Evolutionary conservation across 35 echinoderm and acorn worm species (phyloP).

Genomic region (Anneissia japonica): DNA sequence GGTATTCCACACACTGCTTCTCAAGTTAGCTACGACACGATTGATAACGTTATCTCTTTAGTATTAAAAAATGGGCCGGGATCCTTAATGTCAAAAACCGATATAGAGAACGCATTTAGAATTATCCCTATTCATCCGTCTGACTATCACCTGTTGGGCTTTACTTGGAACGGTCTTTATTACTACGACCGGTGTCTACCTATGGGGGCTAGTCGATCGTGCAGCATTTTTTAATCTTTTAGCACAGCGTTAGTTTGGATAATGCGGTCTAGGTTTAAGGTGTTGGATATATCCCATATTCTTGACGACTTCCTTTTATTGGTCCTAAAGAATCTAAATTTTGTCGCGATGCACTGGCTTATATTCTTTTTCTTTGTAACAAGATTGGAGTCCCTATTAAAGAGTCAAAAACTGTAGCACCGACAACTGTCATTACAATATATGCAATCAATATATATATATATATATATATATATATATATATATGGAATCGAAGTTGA

Average conservation of each 20-base stretch:
- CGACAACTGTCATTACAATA: neutral
- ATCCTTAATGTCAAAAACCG: slow-evolving; percentile 20
- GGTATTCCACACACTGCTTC: neutral
- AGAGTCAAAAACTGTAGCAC: neutral
- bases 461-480: too few relatives aligned
- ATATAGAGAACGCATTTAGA: slow-evolving; percentile 42
- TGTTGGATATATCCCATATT: neutral
- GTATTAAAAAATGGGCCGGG: neutral
- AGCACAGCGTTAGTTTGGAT: slow-evolving; percentile 3
- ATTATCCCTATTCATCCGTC: slow-evolving; percentile 19
- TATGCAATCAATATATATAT: too few relatives aligned
- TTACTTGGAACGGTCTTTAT: neutral
- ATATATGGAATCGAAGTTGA: too few relatives aligned
- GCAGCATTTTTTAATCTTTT: slow-evolving; percentile 18
- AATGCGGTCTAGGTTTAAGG: neutral
- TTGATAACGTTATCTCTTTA: slow-evolving; percentile 27
- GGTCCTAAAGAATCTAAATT: neutral
- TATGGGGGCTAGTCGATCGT: slow-evolving; percentile 26
- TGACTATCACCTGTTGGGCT: slow-evolving; percentile 29
- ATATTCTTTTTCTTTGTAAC: neutral
- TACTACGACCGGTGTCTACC: slow-evolving; percentile 20
- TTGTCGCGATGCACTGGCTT: neutral
- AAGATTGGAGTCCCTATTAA: neutral
- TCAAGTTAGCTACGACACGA: slow-evolving; percentile 10
- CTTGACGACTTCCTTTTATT: neutral